Conservation (phyloP, 2,888 invertebrate genomes). For the Acronicta psi region DNA sequence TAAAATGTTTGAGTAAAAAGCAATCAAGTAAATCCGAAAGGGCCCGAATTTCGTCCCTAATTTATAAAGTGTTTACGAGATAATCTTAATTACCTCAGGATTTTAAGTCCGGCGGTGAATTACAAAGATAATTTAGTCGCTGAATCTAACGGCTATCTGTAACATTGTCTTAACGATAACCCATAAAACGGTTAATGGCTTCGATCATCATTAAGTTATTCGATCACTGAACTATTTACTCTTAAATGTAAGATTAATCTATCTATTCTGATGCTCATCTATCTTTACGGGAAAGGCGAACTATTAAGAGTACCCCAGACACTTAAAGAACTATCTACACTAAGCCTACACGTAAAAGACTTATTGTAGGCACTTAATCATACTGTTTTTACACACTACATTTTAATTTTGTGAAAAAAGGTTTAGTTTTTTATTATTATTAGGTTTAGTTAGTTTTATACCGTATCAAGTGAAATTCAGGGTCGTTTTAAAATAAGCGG, state of each 20-base stretch:
- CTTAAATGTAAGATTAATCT: constrained; percentile 46
- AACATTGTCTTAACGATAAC: constrained; percentile 56
- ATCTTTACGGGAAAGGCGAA: constrained; percentile 25
- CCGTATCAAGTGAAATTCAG: no score
- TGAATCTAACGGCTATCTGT: constrained; percentile 51
- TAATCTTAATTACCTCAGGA: constrained; percentile 34
- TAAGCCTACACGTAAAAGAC: neutral
- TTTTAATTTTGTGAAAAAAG: neutral
- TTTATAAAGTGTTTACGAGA: constrained; percentile 35
- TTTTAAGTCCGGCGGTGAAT: constrained; percentile 39
- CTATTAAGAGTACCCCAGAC: constrained; percentile 3
- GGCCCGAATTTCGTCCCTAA: constrained; percentile 10
- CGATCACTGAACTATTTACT: constrained; percentile 48
- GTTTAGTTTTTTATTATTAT: no score
- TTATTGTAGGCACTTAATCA: neutral
- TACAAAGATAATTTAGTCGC: constrained; percentile 48
- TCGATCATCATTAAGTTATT: constrained; percentile 62
- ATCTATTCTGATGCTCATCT: constrained; percentile 41
- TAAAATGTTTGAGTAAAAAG: neutral
- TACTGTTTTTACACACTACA: neutral
- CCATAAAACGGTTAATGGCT: constrained; percentile 50
- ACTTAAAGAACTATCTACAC: constrained; percentile 11
- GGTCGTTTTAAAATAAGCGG: no score
- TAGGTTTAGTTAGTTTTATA: no score
- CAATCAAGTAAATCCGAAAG: constrained; percentile 7